A percentile compares a stretch with the other conserved stretches of the same genome.
Conservation (phyloP, 2,113 vertebrate species). For the Carettochelys insculpta region DNA sequence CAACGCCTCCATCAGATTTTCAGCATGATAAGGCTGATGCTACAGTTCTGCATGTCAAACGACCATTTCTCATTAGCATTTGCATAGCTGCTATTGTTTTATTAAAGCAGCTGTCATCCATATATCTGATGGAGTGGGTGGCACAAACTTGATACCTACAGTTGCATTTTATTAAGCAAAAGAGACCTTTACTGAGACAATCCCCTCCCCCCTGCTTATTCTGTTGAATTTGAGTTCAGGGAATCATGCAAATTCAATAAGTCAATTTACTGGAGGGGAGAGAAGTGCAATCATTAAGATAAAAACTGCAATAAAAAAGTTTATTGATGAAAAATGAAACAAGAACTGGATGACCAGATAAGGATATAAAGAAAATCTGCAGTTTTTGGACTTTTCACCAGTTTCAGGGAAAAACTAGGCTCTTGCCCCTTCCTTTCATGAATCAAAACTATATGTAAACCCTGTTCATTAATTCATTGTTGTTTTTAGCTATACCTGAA, state of each 20-base stretch:
- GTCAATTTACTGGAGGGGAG: constrained; percentile 35
- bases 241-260: neutral
- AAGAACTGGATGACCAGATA: constrained; percentile 17
- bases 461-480: neutral
- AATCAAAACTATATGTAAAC: neutral
- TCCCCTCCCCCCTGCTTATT: neutral
- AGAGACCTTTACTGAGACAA: constrained; percentile 31
- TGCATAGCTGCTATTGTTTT: constrained; percentile 50
- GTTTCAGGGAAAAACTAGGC: constrained; percentile 14
- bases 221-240: neutral
- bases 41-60: constrained; percentile 36
- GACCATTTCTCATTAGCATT: constrained; percentile 36
- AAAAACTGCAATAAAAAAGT: constrained; percentile 23
- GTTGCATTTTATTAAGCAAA: constrained; percentile 51
- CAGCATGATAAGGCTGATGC: constrained; percentile 26
- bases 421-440: neutral
- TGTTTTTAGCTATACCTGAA: neutral
- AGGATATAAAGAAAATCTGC: neutral
- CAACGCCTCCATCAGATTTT: constrained; percentile 15
- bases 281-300: constrained; percentile 30
- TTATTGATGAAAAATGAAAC: neutral
- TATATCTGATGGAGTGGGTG: constrained; percentile 39
- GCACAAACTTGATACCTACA: constrained; percentile 27
- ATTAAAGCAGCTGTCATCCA: constrained; percentile 61
- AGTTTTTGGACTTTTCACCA: constrained; percentile 23